phyloP scores from a whole-genome alignment of 2,113 vertebrate species.

The Cnemophilus loriae region DNA sequence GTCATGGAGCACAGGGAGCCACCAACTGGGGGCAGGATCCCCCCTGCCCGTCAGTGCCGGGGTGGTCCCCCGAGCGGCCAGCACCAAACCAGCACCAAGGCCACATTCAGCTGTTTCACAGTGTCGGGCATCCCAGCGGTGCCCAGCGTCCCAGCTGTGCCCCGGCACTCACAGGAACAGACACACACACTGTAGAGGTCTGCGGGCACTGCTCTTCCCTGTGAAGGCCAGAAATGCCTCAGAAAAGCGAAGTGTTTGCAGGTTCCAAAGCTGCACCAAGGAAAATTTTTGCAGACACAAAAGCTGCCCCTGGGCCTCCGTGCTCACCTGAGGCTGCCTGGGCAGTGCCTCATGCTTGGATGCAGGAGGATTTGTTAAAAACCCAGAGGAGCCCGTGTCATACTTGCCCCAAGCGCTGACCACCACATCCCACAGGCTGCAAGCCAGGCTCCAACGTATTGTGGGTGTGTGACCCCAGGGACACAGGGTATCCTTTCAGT shows the following conservation, averaged over 20 bases:
- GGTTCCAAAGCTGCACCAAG: not conserved
- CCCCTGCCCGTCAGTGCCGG: not conserved
- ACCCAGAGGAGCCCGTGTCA: fast-evolving
- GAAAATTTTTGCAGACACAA: not conserved
- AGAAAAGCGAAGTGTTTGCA: not conserved
- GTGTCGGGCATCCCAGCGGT: not conserved
- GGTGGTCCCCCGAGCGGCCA: not conserved
- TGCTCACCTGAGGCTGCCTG: not conserved
- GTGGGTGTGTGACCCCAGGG: fast-evolving
- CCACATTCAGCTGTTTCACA: not conserved
- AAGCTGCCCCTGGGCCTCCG: not conserved
- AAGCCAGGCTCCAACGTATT: not conserved
- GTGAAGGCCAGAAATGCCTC: not conserved
- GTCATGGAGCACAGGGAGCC: not conserved
- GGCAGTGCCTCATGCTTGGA: not conserved
- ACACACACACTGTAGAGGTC: not conserved
- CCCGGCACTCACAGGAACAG: fast-evolving
- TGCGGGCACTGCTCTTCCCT: not conserved
- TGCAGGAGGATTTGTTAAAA: not conserved
- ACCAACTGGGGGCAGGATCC: fast-evolving
- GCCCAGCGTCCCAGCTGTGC: not conserved
- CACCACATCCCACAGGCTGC: not conserved
- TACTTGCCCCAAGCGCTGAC: fast-evolving
- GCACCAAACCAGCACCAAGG: too few relatives aligned
- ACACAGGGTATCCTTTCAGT: not conserved